Conservation (phyloP, 1,140 invertebrate species). For the Hydropsyche tenuis region DNA sequence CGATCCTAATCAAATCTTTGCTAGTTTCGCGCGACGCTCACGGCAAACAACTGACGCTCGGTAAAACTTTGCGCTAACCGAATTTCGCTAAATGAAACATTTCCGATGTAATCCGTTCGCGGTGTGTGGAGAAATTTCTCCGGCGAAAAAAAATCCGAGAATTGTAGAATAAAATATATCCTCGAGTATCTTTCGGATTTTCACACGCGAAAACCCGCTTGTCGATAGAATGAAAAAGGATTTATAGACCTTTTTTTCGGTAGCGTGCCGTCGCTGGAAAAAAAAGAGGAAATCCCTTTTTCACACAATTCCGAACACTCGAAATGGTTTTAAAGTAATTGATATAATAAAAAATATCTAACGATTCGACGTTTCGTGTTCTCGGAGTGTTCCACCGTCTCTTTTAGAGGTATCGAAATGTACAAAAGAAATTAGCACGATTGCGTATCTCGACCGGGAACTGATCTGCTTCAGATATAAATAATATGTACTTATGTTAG, state of each 20-base stretch:
- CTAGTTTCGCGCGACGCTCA: not conserved
- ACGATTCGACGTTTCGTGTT: not conserved
- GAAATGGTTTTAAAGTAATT: conserved; percentile 29
- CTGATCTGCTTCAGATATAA: too few species aligned
- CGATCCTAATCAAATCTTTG: conserved; percentile 12
- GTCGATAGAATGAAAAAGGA: conserved; percentile 20
- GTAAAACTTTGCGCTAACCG: conserved; percentile 6
- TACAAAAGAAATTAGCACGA: too few species aligned
- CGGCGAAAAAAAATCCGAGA: too few species aligned
- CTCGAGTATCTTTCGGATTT: not conserved
- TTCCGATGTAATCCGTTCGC: too few species aligned
- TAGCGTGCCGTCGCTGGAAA: not conserved
- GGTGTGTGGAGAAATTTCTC: too few species aligned
- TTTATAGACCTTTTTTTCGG: conserved; percentile 19
- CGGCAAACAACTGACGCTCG: conserved; percentile 2
- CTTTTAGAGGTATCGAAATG: too few species aligned
- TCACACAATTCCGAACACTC: conserved; percentile 4
- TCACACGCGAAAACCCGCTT: not conserved
- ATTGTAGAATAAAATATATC: conserved; percentile 1
- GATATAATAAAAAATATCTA: conserved; percentile 21
- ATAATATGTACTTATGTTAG: too few species aligned
- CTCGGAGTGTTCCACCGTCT: too few species aligned
- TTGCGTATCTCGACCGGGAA: too few species aligned
- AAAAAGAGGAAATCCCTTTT: conserved; percentile 11
- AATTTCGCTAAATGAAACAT: too few species aligned